Base-by-base conservation (phyloP, 2,888 invertebrate genomes). In the Torymus auratus region DNA sequence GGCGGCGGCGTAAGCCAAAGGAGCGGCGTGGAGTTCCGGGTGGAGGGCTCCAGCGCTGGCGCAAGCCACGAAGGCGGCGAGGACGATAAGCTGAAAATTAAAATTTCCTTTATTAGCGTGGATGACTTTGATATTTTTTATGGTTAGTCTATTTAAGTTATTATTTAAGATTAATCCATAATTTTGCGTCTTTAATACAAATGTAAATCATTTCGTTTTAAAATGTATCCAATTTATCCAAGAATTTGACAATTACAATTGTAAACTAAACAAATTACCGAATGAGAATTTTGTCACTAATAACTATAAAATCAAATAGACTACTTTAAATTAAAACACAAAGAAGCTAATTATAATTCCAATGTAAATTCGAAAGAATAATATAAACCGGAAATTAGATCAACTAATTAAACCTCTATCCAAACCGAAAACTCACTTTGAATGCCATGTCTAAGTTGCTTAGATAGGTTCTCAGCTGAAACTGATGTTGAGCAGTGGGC, bases 1-100 rank as follows among this genome's bases (percentile, higher is more conserved):
- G 1, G 79, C 78, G 23, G 78, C 74, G n/a, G 75, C 69, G 14
- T 68, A 53, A 10, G 70, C 80, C 0, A 67, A 52, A 1, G 62
- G 70, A 23, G 65, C 68, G 20, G 75, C 68, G 10, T 76, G 73
- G 17, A 70, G 2, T 20, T 41, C 41, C 41, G 5, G 7, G 7
- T 41, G 41, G 41, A 41, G 5, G 7, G 7, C 7, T 41, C 77
- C 81, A n/a, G 82, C 72, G 15, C 20, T 56, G 2, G 70, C 69
- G 53, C 28, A 17, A 12, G 64, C 74, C 11, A 55, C 50, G 3
- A 58, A 56, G 2, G 67, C 69, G 2, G 79, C 72, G 64, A 58
- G 65, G 52, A n/a, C 50, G 28, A 62, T 76, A 76, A 91, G 84
- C 92, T 90, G 84, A 20, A 71, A 71, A 17, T 69, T 15, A 10